Evolutionary conservation across 1,140 invertebrate genomes (phyloP), one percentile per base, ranked within the genome.

Genomic region (Ceratosolen fusciceps): DNA sequence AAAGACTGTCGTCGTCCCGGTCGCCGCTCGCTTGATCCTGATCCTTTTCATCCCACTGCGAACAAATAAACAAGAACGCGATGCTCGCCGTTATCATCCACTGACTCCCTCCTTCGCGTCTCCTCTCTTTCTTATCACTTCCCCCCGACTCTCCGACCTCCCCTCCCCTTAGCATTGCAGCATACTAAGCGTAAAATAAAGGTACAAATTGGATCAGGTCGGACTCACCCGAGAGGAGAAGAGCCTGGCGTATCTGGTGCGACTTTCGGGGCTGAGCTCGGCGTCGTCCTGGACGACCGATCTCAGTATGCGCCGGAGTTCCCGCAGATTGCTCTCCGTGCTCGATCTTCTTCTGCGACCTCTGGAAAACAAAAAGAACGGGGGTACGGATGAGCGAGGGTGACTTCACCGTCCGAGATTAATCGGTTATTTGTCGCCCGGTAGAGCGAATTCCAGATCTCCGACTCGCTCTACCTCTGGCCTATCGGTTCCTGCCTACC

Each of bases 291-390:
- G 79, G 19, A 83, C 73, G 10, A 80, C 49, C 26, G 71, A 80
- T 62, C 80, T 80, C 60, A 85, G 54, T 34, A 85, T 74, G 37
- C 83, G 83, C 24, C 82, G 81, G 43, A 87, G 43, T 62, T 83
- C 83, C 58, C 82, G 80, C 10, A 85, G 49, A 71, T 81, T 77
- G 14, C 73, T 80, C 16, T 85, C 84, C 19, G 81, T 81, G 70
- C 76, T 81, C 14, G 88, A 89, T 79, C 89, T 85, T 49, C 89
- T 83, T 74, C 83, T 89, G 43, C 88, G 88, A 12, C 89, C 89
- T 83, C 89, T 90, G 80, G 19, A 83, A 87, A 75, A 49, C 54
- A 71, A 58, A 8, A n/a, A 65, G 31, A 65, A 65, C n/a, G 37
- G 31, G 19, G 8, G n/a, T 43, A 47, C 21, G 39, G 29, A n/a